A percentile compares a stretch with the other conserved stretches of the same genome.
These are phyloP conservation scores for Sinopyrophorus schimmeli DNA, from an alignment of 2,888 invertebrate genomes.

Conservation along the genomic window DNA sequence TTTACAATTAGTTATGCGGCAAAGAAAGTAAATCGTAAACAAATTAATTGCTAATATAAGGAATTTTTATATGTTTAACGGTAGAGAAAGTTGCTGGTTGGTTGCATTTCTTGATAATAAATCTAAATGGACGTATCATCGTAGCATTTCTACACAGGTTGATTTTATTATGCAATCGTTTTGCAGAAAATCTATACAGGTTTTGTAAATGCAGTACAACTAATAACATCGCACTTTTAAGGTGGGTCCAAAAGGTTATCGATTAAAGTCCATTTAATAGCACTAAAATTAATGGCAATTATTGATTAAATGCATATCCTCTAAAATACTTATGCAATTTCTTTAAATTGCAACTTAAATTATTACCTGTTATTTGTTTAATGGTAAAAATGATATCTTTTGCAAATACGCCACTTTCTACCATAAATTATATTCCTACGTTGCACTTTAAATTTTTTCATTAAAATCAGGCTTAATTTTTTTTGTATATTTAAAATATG, in stretches of 20 bases:
- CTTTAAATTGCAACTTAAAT: slow-evolving; percentile 1
- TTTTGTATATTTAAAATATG: too few relatives aligned
- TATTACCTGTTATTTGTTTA: too few relatives aligned
- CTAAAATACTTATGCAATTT: not conserved
- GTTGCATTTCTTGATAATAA: slow-evolving; percentile 15
- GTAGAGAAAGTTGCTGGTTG: slow-evolving; percentile 19
- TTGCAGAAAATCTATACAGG: slow-evolving; percentile 5
- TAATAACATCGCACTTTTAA: slow-evolving; percentile 1
- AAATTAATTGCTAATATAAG: slow-evolving; percentile 16
- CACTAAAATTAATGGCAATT: not conserved
- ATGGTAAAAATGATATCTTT: too few relatives aligned
- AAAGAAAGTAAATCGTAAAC: slow-evolving; percentile 14
- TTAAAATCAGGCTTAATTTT: too few relatives aligned
- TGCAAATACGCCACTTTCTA: too few relatives aligned
- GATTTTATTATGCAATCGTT: slow-evolving; percentile 14
- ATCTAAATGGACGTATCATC: slow-evolving; percentile 12
- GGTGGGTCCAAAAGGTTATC: slow-evolving; percentile 5
- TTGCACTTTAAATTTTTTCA: too few relatives aligned
- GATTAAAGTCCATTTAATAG: not conserved
- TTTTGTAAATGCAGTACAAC: slow-evolving; percentile 8
- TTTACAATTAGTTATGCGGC: slow-evolving; percentile 16
- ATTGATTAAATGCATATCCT: not conserved
- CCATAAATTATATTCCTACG: too few relatives aligned
- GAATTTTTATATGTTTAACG: slow-evolving; percentile 10
- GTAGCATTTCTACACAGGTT: slow-evolving; percentile 23